phyloP scores from a whole-genome alignment of 2,113 vertebrate genomes.

The Hydrolagus affinis region DNA sequence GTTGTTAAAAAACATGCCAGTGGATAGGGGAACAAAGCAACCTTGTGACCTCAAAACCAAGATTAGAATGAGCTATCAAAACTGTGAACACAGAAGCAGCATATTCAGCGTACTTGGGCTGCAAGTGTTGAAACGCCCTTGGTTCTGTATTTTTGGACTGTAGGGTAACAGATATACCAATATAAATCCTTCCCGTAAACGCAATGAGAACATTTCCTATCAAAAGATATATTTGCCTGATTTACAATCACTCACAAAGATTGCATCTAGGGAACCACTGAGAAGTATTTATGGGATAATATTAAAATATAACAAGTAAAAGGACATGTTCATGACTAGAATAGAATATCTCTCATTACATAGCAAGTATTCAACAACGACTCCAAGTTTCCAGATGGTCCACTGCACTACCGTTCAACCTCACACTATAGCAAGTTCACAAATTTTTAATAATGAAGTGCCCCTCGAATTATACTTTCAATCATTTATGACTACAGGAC shows the following conservation, averaged over 20 bases:
- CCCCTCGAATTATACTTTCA: not conserved
- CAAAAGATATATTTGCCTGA: not conserved
- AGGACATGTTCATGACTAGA: slow-evolving; percentile 57
- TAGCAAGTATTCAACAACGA: slow-evolving; percentile 51
- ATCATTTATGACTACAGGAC: not conserved
- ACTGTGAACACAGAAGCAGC: not conserved
- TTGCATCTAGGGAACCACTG: slow-evolving; percentile 2
- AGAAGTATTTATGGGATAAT: not conserved
- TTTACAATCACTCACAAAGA: slow-evolving; percentile 17
- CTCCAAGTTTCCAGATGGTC: slow-evolving; percentile 63
- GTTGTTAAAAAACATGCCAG: not conserved
- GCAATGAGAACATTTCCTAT: not conserved
- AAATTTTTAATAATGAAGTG: slow-evolving; percentile 20
- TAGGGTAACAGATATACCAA: not conserved
- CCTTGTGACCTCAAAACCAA: not conserved
- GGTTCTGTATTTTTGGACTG: not conserved
- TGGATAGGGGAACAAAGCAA: not conserved
- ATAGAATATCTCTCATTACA: slow-evolving; percentile 60
- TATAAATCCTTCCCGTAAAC: not conserved
- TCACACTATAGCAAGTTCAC: not conserved
- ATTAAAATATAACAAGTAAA: slow-evolving; percentile 49
- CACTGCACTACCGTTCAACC: slow-evolving; percentile 50
- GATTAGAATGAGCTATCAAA: not conserved
- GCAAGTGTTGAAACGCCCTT: not conserved
- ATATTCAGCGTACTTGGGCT: not conserved